Conservation (phyloP, 2,888 invertebrate genomes). For the Drosophila prostipennis region DNA sequence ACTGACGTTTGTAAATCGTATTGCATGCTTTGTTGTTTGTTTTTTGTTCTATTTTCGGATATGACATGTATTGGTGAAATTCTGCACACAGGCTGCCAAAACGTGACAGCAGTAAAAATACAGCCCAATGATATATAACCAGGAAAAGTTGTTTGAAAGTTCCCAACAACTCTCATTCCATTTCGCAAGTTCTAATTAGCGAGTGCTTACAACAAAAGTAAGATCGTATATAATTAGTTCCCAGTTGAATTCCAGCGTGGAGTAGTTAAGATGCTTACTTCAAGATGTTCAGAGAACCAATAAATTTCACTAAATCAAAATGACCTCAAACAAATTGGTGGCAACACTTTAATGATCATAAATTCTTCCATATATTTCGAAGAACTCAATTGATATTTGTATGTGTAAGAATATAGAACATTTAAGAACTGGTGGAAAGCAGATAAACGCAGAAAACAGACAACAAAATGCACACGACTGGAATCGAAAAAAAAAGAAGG, state of each 20-base stretch:
- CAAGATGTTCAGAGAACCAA: background rate
- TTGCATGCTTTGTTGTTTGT: conserved; percentile 67
- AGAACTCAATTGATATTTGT: conserved; percentile 18
- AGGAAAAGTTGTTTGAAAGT: conserved; percentile 4
- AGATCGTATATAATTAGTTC: background rate
- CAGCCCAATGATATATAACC: conserved; percentile 14
- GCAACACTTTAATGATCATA: conserved; percentile 13
- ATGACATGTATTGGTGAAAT: conserved; percentile 68
- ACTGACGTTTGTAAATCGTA: conserved; percentile 47
- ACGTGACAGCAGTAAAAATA: conserved; percentile 60
- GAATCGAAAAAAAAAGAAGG: conserved; percentile 2
- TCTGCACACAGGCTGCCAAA: conserved; percentile 59
- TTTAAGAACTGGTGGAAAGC: conserved; percentile 35
- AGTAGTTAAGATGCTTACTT: background rate
- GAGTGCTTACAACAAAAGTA: background rate
- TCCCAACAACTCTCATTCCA: conserved; percentile 6
- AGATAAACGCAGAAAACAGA: conserved; percentile 29
- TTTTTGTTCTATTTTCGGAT: conserved; percentile 67
- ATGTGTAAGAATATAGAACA: conserved; percentile 7
- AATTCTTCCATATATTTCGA: conserved; percentile 1
- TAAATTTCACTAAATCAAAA: conserved; percentile 11
- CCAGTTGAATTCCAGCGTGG: background rate
- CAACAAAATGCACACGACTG: conserved; percentile 7
- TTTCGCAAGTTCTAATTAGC: conserved; percentile 13
- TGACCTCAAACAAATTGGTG: conserved; percentile 25